Evolutionary conservation across 2,888 invertebrate species (phyloP).

Genomic region (Hybos culiciformis): DNA sequence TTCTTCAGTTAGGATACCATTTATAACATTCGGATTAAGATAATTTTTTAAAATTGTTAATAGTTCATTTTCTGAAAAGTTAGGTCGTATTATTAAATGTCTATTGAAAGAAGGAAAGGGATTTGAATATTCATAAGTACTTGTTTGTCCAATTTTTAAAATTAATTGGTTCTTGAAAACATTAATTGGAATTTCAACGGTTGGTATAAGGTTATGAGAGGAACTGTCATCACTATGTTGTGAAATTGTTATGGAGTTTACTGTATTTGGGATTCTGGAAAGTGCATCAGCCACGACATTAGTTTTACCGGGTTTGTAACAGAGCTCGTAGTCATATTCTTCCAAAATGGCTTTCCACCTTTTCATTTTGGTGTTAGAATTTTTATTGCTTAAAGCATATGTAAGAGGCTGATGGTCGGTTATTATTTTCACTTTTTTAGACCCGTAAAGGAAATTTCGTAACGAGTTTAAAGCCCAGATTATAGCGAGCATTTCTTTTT

Average conservation of each 20-base stretch:
- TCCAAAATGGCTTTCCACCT: conserved; percentile 9
- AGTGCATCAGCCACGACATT: conserved; percentile 21
- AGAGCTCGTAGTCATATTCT: neutral
- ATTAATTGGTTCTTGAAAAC: no score
- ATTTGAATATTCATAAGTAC: no score
- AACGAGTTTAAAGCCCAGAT: conserved; percentile 24
- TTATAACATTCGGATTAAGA: no score
- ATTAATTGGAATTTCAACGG: no score
- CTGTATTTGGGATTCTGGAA: conserved; percentile 11
- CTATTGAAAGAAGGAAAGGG: no score
- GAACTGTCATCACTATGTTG: no score
- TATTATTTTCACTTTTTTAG: conserved; percentile 14
- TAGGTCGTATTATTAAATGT: no score
- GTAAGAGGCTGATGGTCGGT: conserved; percentile 13
- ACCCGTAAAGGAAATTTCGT: conserved; percentile 25
- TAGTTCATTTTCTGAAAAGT: no score
- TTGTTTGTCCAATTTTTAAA: no score
- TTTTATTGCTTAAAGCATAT: conserved; percentile 2
- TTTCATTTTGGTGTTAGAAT: conserved; percentile 13
- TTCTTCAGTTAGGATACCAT: no score
- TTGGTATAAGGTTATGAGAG: no score
- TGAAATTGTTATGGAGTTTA: neutral
- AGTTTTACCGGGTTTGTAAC: neutral
- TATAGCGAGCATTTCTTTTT: conserved; percentile 24
- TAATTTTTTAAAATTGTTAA: no score